Percentiles rank a stretch among this genome's conserved stretches.
Evolutionary conservation across 1,140 invertebrate genomes (phyloP).

Genomic region (Panulirus ornatus): DNA sequence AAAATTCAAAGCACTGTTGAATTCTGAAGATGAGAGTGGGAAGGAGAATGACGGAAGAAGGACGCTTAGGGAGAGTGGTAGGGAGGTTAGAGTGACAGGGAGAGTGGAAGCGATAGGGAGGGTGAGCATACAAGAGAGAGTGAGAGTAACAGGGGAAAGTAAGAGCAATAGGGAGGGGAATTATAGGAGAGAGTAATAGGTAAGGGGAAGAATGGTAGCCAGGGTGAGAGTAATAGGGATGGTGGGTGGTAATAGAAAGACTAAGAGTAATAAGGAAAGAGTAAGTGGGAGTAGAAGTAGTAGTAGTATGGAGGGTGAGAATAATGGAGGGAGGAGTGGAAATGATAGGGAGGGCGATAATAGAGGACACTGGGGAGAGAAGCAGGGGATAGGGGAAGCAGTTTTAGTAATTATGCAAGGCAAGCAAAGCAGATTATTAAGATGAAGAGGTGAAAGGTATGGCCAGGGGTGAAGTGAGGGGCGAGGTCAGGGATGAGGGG

Average conservation of each 20-base stretch:
- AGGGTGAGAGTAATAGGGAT: neutral
- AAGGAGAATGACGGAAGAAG: too few species aligned
- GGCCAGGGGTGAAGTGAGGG: neutral
- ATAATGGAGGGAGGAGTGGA: neutral
- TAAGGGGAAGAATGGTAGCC: conserved; percentile 1
- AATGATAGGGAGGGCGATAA: neutral
- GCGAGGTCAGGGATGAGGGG: neutral
- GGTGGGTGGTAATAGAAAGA: conserved; percentile 6
- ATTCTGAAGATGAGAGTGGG: too few species aligned
- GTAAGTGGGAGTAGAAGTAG: neutral
- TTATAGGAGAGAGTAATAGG: conserved; percentile 15
- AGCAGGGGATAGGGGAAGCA: neutral
- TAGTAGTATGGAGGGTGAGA: neutral
- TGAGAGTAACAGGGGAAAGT: neutral
- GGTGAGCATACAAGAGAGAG: neutral
- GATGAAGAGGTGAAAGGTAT: neutral
- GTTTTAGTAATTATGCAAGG: neutral
- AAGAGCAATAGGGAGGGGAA: neutral
- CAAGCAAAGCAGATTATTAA: neutral
- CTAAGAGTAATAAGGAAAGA: conserved; percentile 32
- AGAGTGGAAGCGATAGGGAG: conserved; percentile 38
- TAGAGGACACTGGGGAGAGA: too few species aligned
- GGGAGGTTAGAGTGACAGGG: conserved; percentile 6
- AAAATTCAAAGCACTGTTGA: too few species aligned
- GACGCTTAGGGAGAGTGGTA: neutral